Evolutionary conservation across 2,797 vertebrate genomes (phyloP).

Genomic region (Tolypeutes matacus): DNA sequence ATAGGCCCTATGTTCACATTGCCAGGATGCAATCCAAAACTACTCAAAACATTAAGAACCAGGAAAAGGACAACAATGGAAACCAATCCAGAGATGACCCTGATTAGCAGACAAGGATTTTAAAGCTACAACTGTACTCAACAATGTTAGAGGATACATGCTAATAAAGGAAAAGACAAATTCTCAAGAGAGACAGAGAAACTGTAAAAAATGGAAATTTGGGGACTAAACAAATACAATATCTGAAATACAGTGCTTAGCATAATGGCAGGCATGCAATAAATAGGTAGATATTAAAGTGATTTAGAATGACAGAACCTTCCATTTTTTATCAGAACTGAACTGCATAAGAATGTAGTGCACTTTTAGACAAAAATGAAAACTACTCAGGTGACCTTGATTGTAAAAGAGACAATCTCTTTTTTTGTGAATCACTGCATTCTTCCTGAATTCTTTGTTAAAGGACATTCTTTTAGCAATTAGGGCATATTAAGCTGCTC

Average conservation of each 20-base stretch:
- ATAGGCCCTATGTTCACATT: too few relatives aligned
- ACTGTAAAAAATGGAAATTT: neutral
- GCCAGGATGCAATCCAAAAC: neutral
- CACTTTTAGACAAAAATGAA: neutral
- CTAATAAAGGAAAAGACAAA: neutral
- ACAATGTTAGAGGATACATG: neutral
- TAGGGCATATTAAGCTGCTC: neutral
- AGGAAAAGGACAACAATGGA: neutral
- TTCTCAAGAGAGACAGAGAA: neutral
- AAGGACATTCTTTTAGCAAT: neutral
- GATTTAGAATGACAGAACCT: neutral
- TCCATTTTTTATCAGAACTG: neutral
- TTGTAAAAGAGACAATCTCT: neutral
- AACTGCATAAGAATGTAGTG: neutral
- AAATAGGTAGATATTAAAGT: neutral
- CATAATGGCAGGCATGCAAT: neutral
- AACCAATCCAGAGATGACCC: too few relatives aligned
- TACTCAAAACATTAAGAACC: neutral
- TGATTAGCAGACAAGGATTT: neutral
- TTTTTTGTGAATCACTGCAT: neutral
- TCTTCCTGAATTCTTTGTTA: neutral
- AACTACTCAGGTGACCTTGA: neutral
- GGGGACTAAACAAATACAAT: neutral
- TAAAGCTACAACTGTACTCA: neutral
- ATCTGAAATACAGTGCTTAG: neutral